phyloP scores from a whole-genome alignment of 2,113 vertebrate species.

The Anas platyrhynchos region DNA sequence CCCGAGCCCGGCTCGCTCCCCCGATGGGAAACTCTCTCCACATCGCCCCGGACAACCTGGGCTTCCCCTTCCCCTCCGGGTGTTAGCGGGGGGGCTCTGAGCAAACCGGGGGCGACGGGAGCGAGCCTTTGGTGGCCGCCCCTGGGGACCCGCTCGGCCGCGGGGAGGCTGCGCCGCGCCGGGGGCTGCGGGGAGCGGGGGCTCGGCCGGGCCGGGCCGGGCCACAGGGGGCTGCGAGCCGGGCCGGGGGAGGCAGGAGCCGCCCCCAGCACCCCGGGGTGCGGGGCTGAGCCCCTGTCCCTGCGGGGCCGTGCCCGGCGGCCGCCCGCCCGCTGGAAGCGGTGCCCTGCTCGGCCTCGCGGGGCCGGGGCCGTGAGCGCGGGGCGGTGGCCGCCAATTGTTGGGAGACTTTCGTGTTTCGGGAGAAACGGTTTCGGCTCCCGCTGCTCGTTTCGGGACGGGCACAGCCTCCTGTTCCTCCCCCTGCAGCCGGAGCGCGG shows the following conservation, averaged over 20 bases:
- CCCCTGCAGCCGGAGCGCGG: neutral
- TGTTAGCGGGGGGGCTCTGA: accelerated
- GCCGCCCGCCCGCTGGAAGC: neutral
- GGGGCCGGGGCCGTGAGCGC: too few relatives aligned
- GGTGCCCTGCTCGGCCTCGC: too few relatives aligned
- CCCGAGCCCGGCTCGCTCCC: too few relatives aligned
- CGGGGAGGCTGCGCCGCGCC: neutral
- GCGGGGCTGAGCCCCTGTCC: neutral
- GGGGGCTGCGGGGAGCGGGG: too few relatives aligned
- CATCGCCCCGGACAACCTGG: neutral
- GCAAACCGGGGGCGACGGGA: accelerated
- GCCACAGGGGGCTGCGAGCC: neutral
- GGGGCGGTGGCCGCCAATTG: neutral
- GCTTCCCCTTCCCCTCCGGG: accelerated
- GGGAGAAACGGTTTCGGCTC: neutral
- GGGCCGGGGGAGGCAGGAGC: too few relatives aligned
- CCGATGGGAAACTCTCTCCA: too few relatives aligned
- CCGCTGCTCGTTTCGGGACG: neutral
- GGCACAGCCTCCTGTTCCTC: neutral
- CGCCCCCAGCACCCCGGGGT: too few relatives aligned
- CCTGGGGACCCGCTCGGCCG: too few relatives aligned
- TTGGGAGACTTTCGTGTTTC: neutral
- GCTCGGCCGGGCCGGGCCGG: too few relatives aligned
- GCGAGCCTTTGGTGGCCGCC: neutral
- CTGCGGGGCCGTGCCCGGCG: neutral